A percentile compares a stretch with the other conserved stretches of the same genome.
Conservation (phyloP, 1,140 invertebrate genomes). For the Periplaneta americana region DNA sequence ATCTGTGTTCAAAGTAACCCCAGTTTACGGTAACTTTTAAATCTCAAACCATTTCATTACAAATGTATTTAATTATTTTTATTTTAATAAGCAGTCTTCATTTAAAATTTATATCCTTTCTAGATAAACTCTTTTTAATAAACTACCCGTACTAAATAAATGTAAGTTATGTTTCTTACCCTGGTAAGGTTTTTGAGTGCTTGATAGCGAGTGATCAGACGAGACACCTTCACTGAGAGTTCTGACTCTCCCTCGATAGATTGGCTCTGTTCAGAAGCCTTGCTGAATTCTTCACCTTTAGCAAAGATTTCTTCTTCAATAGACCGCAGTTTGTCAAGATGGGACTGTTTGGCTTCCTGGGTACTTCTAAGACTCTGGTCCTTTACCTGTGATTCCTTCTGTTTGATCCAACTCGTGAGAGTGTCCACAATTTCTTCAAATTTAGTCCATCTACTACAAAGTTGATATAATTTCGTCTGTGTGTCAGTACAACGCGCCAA, state of each 20-base stretch:
- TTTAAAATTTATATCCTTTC: too few species aligned
- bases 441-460: constrained; percentile 70
- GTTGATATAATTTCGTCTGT: constrained; percentile 60
- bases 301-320: constrained; percentile 67
- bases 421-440: constrained; percentile 71
- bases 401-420: constrained; percentile 77
- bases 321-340: constrained; percentile 72
- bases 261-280: constrained; percentile 62
- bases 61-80: background rate
- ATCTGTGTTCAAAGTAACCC: too few species aligned
- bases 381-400: constrained; percentile 76
- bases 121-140: too few species aligned
- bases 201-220: constrained; percentile 79
- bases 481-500: constrained; percentile 61
- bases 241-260: constrained; percentile 71
- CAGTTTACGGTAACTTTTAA: too few species aligned
- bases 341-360: constrained; percentile 70
- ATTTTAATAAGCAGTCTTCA: too few species aligned
- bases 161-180: constrained; percentile 30
- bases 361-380: constrained; percentile 86
- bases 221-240: constrained; percentile 67
- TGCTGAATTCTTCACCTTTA: constrained; percentile 65
- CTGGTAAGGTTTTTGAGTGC: constrained; percentile 76
- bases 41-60: background rate
- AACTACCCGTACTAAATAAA: background rate